Percentiles rank a stretch among this genome's conserved stretches.
Conservation (phyloP, 2,113 vertebrate species). For the Oxyura jamaicensis region DNA sequence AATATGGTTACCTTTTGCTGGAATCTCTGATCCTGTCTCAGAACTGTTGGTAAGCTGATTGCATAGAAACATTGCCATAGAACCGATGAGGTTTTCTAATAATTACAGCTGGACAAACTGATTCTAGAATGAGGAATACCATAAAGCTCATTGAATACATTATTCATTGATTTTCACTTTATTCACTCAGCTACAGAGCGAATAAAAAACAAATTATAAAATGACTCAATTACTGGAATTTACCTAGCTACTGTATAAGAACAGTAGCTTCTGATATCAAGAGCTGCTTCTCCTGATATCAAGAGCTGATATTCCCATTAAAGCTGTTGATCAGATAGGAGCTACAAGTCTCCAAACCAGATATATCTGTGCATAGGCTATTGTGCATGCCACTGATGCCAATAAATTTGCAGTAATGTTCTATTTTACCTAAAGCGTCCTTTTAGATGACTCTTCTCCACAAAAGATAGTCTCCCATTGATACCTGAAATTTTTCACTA, state of each 20-base stretch:
- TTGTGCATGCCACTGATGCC: background rate
- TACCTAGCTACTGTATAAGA: background rate
- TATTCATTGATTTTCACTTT: background rate
- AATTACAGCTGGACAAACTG: background rate
- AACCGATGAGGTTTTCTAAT: background rate
- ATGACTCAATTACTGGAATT: background rate
- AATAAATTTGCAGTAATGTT: background rate
- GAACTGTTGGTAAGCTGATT: background rate
- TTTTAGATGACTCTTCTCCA: background rate
- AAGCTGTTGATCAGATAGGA: background rate
- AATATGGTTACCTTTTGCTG: background rate
- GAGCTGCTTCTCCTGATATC: background rate
- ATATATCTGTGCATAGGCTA: background rate
- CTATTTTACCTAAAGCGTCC: background rate
- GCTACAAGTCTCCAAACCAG: background rate
- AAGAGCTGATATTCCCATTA: background rate
- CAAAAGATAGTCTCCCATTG: background rate
- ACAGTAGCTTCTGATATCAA: background rate
- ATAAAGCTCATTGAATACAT: background rate
- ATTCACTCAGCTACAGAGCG: background rate
- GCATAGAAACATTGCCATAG: background rate
- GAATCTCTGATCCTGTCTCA: background rate
- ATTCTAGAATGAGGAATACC: background rate
- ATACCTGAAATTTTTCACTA: background rate
- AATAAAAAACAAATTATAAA: slow-evolving; percentile 28